phyloP scores from a whole-genome alignment of 2,888 invertebrate species.

The Melolontha melolontha region DNA sequence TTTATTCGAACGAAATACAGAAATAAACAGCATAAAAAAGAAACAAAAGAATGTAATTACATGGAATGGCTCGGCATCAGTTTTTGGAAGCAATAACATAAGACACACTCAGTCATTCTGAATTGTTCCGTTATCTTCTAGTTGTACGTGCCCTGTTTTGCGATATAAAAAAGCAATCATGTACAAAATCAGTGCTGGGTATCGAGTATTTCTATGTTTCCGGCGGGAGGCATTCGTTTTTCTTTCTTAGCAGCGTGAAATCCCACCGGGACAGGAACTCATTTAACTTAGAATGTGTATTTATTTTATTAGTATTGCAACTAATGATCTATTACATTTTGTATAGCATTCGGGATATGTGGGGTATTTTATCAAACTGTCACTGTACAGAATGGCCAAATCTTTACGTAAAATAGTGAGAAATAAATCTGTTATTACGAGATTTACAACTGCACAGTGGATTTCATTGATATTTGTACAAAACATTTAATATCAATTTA shows the following conservation, averaged over 20 bases:
- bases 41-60: conserved; percentile 32
- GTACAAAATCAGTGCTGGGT: conserved; percentile 66
- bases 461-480: too few relatives aligned
- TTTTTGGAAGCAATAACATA: conserved; percentile 28
- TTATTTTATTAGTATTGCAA: conserved; percentile 66
- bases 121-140: conserved; percentile 66
- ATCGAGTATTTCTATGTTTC: conserved; percentile 67
- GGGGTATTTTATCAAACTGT: conserved; percentile 17
- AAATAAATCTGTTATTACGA: too few relatives aligned
- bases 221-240: conserved; percentile 66
- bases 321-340: conserved; percentile 64
- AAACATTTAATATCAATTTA: too few relatives aligned
- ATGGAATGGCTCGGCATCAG: conserved; percentile 28
- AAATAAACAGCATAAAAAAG: conserved; percentile 12
- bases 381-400: background rate
- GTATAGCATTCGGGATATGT: conserved; percentile 39
- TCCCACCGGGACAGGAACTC: conserved; percentile 65
- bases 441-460: too few relatives aligned
- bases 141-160: conserved; percentile 65
- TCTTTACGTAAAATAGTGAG: conserved; percentile 5
- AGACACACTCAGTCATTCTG: conserved; percentile 64
- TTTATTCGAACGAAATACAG: conserved; percentile 15
- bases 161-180: conserved; percentile 68
- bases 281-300: conserved; percentile 67
- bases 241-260: conserved; percentile 59